phyloP scores from a whole-genome alignment of 2,113 vertebrate genomes.

The Osmerus eperlanus region DNA sequence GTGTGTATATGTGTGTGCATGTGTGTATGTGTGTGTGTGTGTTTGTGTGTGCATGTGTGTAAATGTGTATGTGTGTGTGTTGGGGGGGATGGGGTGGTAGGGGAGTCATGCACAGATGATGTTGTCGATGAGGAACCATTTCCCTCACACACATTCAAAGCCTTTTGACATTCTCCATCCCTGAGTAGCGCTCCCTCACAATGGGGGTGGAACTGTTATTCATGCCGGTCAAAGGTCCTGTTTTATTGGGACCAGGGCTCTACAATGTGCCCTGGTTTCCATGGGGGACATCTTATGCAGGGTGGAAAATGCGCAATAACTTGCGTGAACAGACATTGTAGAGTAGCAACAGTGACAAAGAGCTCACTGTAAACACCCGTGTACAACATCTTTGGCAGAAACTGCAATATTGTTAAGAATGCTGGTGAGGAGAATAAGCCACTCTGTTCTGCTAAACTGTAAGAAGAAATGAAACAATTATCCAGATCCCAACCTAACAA shows the following conservation, averaged over 20 bases:
- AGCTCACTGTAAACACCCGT: background rate
- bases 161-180: background rate
- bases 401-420: constrained; percentile 38
- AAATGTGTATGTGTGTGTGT: background rate
- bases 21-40: background rate
- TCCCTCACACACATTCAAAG: background rate
- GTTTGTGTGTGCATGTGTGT: background rate
- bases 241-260: constrained; percentile 36
- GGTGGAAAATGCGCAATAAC: constrained; percentile 42
- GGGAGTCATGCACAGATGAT: background rate
- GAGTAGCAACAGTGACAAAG: constrained; percentile 19
- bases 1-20: background rate
- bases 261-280: constrained; percentile 46
- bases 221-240: constrained; percentile 40
- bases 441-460: constrained; percentile 16
- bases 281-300: constrained; percentile 28
- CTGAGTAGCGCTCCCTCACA: constrained; percentile 1
- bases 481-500: constrained; percentile 38
- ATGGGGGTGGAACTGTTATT: constrained; percentile 29
- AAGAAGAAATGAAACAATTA: constrained; percentile 39
- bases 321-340: background rate
- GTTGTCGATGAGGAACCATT: background rate
- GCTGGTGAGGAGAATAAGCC: constrained; percentile 24
- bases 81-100: background rate
- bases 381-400: constrained; percentile 25